phyloP scores from a whole-genome alignment of 2,797 vertebrate genomes.

The Eospalax fontanierii region DNA sequence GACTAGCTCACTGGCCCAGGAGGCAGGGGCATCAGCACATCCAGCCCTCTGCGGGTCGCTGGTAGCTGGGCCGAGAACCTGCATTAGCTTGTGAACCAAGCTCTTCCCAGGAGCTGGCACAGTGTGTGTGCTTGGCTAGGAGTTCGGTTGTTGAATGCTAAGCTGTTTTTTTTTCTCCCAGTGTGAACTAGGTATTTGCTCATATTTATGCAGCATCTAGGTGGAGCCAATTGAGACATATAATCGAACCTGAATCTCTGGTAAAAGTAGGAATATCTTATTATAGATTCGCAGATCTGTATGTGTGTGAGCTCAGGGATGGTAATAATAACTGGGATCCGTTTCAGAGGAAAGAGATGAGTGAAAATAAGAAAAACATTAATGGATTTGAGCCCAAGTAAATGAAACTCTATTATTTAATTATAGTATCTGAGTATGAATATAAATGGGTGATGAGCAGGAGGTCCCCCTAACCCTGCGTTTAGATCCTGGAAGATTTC shows the following conservation, averaged over 20 bases:
- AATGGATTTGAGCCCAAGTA: slow-evolving; percentile 81
- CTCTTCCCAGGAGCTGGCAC: slow-evolving; percentile 78
- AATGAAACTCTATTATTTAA: slow-evolving; percentile 85
- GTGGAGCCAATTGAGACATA: slow-evolving; percentile 86
- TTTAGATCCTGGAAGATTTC: slow-evolving; percentile 64
- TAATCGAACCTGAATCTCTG: slow-evolving; percentile 84
- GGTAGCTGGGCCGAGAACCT: slow-evolving; percentile 69
- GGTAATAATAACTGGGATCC: slow-evolving; percentile 77
- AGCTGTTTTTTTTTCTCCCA: slow-evolving; percentile 79
- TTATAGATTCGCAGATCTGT: slow-evolving; percentile 85
- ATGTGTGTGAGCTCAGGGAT: slow-evolving; percentile 82
- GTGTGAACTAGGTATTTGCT: slow-evolving; percentile 84
- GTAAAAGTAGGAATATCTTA: slow-evolving; percentile 82
- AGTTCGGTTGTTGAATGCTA: slow-evolving; percentile 88
- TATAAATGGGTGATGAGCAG: slow-evolving; percentile 70
- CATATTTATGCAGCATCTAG: slow-evolving; percentile 85
- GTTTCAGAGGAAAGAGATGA: slow-evolving; percentile 77
- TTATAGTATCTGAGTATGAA: slow-evolving; percentile 79
- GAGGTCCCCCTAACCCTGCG: slow-evolving; percentile 6
- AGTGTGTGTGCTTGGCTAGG: slow-evolving; percentile 77
- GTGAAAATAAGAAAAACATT: slow-evolving; percentile 78
- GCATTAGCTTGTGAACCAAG: slow-evolving; percentile 77
- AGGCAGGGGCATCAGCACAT: slow-evolving; percentile 75
- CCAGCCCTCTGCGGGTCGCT: slow-evolving; percentile 71
- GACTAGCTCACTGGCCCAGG: slow-evolving; percentile 78